A percentile compares a stretch with the other conserved stretches of the same genome.
These are phyloP conservation scores for Helleia helle DNA, from an alignment of 2,888 invertebrate species.

Conservation along the genomic window DNA sequence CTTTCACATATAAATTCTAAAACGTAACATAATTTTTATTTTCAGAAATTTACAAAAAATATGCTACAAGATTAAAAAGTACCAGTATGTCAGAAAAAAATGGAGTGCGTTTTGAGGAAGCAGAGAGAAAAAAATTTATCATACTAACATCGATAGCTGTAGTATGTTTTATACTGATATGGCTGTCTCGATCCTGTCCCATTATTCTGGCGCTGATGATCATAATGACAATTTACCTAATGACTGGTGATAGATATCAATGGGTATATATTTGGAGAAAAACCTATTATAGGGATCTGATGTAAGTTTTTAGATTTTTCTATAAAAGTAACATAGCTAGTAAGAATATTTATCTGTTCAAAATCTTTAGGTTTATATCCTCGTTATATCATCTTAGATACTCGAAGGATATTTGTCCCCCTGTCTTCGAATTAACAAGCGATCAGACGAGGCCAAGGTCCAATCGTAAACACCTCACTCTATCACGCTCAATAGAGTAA, in stretches of 20 bases:
- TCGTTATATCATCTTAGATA: too few relatives aligned
- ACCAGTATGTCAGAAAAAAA: slow-evolving; percentile 59
- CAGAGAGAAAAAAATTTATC: slow-evolving; percentile 39
- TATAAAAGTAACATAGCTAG: too few relatives aligned
- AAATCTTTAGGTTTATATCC: too few relatives aligned
- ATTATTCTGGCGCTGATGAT: slow-evolving; percentile 33
- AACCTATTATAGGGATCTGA: slow-evolving; percentile 49
- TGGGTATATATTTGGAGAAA: slow-evolving; percentile 65
- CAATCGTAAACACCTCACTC: slow-evolving; percentile 21
- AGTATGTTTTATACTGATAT: slow-evolving; percentile 33
- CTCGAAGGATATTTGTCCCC: too few relatives aligned
- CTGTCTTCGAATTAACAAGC: slow-evolving; percentile 16
- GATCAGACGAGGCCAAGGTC: slow-evolving; percentile 28
- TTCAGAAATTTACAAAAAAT: slow-evolving; percentile 22
- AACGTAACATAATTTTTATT: slow-evolving; percentile 11
- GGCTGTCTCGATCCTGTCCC: slow-evolving; percentile 36
- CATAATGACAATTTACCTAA: slow-evolving; percentile 39
- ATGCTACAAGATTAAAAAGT: slow-evolving; percentile 30
- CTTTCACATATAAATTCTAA: too few relatives aligned
- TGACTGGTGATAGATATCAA: slow-evolving; percentile 61
- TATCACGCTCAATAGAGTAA: slow-evolving; percentile 27
- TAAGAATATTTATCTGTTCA: too few relatives aligned
- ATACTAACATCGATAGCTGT: slow-evolving; percentile 39
- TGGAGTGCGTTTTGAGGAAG: slow-evolving; percentile 58
- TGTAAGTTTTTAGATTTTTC: slow-evolving; percentile 53